Evolutionary conservation across 1,140 invertebrate species (phyloP), one percentile per base, ranked within the genome.

Genomic region (Gryon sp.): DNA sequence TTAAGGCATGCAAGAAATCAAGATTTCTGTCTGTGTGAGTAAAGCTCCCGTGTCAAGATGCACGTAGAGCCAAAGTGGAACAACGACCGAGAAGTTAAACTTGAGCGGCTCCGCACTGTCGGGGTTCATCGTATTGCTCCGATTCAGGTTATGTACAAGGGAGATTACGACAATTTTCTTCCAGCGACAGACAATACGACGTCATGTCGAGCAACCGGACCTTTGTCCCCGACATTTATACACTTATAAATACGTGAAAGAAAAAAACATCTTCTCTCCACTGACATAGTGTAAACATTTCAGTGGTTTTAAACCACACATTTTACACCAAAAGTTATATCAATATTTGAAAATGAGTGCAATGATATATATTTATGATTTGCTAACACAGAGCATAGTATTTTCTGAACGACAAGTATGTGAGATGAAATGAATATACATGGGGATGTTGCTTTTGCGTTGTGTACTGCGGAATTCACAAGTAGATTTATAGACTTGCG

Each of bases 1-100:
- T 62, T 60, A 46, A 62, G 63, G 73, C 73, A 63, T 69, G 57
- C 63, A 55, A 55, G 72, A 45, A 62, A 69, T 78, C 48, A 59
- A 55, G 48, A 28, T 12, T 32, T 30, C 28, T n/a, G 9, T 45
- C 41, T 59, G 74, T 79, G 74, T 65, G 74, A 53, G 72, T 68
- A 73, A n/a, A n/a, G n/a, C n/a, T n/a, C 40, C 38, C 57, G 76
- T 63, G 68, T 72, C 59, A 63, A 76, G 73, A 79, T 75, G 66
- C 62, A 78, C 45, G 65, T 60, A 65, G n/a, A n/a, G 3, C 19
- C 55, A 68, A 86, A 86, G 80, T 86, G 48, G 85, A 85, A 78
- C 85, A 86, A 86, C 80, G 84, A 85, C 84, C 85, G 74, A 59
- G 66, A 70, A 80, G 81, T 76, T 72, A 74, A 77, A 85, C 78